Percentiles rank a stretch among this genome's conserved stretches.
phyloP scores from a whole-genome alignment of 2,113 vertebrate genomes.

The Benitochromis conjunctus region DNA sequence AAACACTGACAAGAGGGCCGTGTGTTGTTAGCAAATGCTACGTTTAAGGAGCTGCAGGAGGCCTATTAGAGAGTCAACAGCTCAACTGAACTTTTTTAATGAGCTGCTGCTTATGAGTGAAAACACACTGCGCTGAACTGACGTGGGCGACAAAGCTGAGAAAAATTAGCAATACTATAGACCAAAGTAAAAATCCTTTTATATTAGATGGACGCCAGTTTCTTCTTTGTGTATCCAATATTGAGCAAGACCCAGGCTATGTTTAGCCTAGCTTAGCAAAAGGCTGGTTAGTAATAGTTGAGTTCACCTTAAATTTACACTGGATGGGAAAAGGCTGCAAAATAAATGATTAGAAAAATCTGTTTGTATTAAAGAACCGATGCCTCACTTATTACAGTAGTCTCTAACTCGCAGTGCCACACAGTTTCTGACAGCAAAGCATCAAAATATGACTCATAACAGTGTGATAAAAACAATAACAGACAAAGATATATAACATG shows the following conservation, averaged over 20 bases:
- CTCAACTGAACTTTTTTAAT: conserved; percentile 3
- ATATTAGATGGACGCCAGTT: neutral
- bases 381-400: neutral
- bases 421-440: neutral
- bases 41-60: conserved; percentile 26
- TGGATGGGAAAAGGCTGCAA: neutral
- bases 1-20: neutral
- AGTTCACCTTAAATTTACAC: neutral
- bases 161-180: neutral
- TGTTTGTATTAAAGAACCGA: neutral
- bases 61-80: conserved; percentile 19
- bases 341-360: neutral
- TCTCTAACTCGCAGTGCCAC: neutral
- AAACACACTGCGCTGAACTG: neutral
- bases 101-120: neutral
- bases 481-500: neutral
- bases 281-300: too few relatives aligned
- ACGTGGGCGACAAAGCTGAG: neutral
- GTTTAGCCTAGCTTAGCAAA: neutral
- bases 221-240: neutral
- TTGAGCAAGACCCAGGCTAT: neutral
- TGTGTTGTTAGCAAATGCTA: neutral
- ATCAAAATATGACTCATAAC: neutral
- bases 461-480: neutral
- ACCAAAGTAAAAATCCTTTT: neutral